A percentile compares a stretch with the other conserved stretches of the same genome.
phyloP scores from a whole-genome alignment of 2,888 invertebrate genomes.

The Sarcophaga carnaria region DNA sequence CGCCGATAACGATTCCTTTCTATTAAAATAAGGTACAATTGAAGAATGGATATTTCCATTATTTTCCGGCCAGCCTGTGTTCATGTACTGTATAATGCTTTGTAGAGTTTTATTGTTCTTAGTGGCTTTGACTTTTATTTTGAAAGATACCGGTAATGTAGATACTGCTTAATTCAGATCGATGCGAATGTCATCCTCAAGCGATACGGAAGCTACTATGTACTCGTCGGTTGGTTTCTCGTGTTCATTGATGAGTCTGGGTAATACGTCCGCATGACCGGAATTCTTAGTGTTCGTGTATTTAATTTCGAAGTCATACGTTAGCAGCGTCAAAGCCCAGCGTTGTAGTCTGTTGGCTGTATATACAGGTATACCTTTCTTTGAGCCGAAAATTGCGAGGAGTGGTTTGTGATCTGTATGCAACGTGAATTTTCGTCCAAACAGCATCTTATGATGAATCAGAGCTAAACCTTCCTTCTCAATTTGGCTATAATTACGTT shows the following conservation, averaged over 20 bases:
- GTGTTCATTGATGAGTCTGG: slow-evolving; percentile 62
- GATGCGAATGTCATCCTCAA: slow-evolving; percentile 8
- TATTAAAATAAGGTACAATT: slow-evolving; percentile 15
- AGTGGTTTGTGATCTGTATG: slow-evolving; percentile 80
- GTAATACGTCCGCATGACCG: slow-evolving; percentile 11
- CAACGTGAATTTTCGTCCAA: slow-evolving; percentile 61
- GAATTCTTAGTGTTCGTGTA: slow-evolving; percentile 54
- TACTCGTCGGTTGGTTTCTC: slow-evolving; percentile 48
- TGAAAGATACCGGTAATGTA: slow-evolving; percentile 23
- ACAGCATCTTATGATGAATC: slow-evolving; percentile 7
- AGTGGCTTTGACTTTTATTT: slow-evolving; percentile 20
- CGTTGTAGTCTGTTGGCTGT: slow-evolving; percentile 55
- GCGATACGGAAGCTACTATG: slow-evolving; percentile 35
- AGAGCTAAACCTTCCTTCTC: slow-evolving; percentile 67
- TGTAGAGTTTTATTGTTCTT: slow-evolving; percentile 11
- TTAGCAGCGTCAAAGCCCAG: slow-evolving; percentile 58
- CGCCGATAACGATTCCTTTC: neutral
- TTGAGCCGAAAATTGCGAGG: slow-evolving; percentile 75
- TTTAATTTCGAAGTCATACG: slow-evolving; percentile 68
- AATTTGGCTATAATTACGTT: slow-evolving; percentile 64
- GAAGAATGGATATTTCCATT: neutral
- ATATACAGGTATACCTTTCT: slow-evolving; percentile 72
- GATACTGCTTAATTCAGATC: slow-evolving; percentile 22
- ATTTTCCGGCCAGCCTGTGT: slow-evolving; percentile 27
- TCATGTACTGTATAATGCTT: slow-evolving; percentile 12